A percentile compares a stretch with the other conserved stretches of the same genome.
phyloP scores from a whole-genome alignment of 2,113 vertebrate genomes.

The Trogon melanurus region DNA sequence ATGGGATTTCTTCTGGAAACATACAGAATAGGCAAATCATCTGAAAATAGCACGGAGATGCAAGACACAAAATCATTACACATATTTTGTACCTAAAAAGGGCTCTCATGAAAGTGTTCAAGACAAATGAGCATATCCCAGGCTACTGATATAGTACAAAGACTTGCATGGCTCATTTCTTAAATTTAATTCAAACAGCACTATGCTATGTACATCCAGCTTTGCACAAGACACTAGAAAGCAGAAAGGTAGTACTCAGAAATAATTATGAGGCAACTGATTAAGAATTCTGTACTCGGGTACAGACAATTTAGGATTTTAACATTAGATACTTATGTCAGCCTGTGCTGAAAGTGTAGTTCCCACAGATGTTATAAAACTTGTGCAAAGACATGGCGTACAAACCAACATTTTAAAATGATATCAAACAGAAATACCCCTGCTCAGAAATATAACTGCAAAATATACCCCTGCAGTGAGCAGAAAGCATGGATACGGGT shows the following conservation, averaged over 20 bases:
- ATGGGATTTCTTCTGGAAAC: not conserved
- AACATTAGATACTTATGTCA: not conserved
- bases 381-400: not conserved
- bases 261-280: not conserved
- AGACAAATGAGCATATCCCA: not conserved
- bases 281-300: too few species aligned
- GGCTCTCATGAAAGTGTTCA: not conserved
- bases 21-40: not conserved
- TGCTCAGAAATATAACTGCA: not conserved
- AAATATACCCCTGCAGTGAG: not conserved
- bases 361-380: not conserved
- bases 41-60: not conserved
- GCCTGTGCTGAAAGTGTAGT: not conserved
- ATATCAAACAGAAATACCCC: not conserved
- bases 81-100: not conserved
- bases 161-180: not conserved
- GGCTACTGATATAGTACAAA: not conserved
- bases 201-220: not conserved
- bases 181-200: not conserved
- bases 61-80: not conserved
- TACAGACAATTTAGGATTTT: not conserved
- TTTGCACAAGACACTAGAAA: not conserved
- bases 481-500: not conserved
- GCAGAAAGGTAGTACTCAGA: not conserved
- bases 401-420: not conserved